These are phyloP conservation scores for Eristalis tenax DNA, from an alignment of 2,888 invertebrate genomes.

Conservation along the genomic window DNA sequence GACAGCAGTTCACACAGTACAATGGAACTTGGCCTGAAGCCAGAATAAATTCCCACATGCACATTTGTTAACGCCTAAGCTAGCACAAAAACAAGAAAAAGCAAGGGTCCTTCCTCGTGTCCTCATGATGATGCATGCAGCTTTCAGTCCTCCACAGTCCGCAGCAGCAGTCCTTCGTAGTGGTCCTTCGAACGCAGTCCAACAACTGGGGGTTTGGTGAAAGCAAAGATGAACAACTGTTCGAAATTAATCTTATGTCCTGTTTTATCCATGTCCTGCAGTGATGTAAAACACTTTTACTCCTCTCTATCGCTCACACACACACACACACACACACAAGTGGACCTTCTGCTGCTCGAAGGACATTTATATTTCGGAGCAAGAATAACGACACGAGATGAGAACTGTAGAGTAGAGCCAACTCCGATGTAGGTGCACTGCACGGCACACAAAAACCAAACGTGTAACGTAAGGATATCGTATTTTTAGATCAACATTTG, in stretches of 20 bases:
- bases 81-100: constrained; percentile 16
- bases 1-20: constrained; percentile 22
- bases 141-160: constrained; percentile 11
- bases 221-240: constrained; percentile 71
- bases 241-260: constrained; percentile 72
- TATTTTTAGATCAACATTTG: constrained; percentile 66
- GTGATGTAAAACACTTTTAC: constrained; percentile 71
- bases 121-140: background rate
- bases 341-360: constrained; percentile 11
- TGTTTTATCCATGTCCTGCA: constrained; percentile 71
- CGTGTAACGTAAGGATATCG: constrained; percentile 60
- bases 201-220: constrained; percentile 31
- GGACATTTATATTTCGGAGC: constrained; percentile 52
- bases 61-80: constrained; percentile 71
- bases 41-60: constrained; percentile 71
- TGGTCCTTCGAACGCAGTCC: background rate
- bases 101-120: constrained; percentile 11
- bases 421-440: constrained; percentile 13
- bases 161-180: background rate
- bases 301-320: constrained; percentile 24
- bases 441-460: constrained; percentile 36
- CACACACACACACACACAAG: constrained; percentile 17
- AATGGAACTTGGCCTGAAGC: constrained; percentile 61
- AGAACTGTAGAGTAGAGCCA: constrained; percentile 19
- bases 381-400: constrained; percentile 67